Percentiles rank a stretch among this genome's conserved stretches.
These are phyloP conservation scores for Lerema accius DNA, from an alignment of 1,140 invertebrate species.

Conservation along the genomic window DNA sequence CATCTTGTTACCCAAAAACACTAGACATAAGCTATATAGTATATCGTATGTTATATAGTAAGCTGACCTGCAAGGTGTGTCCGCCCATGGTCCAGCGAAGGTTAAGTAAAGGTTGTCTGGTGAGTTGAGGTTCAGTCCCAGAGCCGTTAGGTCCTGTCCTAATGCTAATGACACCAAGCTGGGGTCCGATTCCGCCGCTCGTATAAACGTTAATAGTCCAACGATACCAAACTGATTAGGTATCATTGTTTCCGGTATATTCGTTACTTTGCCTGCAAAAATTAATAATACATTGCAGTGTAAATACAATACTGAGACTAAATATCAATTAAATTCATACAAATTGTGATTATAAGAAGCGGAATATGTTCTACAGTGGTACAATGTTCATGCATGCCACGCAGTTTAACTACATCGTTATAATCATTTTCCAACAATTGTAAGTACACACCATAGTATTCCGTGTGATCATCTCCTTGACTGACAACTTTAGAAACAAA, in stretches of 20 bases:
- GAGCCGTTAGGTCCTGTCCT: conserved; percentile 97
- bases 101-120: conserved; percentile 98
- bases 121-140: conserved; percentile 99
- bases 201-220: conserved; percentile 97
- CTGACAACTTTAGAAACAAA: conserved; percentile 72
- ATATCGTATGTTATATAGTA: not conserved
- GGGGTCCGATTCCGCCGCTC: conserved; percentile 97
- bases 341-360: conserved; percentile 12
- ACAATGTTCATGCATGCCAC: conserved; percentile 12
- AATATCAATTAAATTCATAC: not conserved
- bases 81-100: conserved; percentile 99
- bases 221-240: conserved; percentile 99
- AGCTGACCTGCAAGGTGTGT: conserved; percentile 92
- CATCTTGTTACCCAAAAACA: no score
- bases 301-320: not conserved
- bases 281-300: conserved; percentile 9
- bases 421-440: conserved; percentile 38
- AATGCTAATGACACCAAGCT: conserved; percentile 97
- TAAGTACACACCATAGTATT: conserved; percentile 71
- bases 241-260: conserved; percentile 99
- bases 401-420: conserved; percentile 40
- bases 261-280: conserved; percentile 93
- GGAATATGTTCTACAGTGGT: conserved; percentile 1
- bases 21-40: no score
- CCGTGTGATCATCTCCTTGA: conserved; percentile 69